phyloP scores from a whole-genome alignment of 1,140 invertebrate genomes.

The Helicoverpa armigera region DNA sequence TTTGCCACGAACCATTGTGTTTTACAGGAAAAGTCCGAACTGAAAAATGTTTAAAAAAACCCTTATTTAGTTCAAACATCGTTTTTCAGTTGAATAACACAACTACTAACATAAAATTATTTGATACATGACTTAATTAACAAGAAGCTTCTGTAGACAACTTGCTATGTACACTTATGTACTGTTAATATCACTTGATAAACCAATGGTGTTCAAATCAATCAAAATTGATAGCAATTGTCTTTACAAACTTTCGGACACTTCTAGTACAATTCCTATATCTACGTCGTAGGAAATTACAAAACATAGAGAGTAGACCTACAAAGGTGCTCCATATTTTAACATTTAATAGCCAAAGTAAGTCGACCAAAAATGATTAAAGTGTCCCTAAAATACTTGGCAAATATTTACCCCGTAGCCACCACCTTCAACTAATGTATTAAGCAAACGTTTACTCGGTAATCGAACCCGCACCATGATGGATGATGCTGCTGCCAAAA shows the following conservation, averaged over 20 bases:
- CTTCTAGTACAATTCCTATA: not conserved
- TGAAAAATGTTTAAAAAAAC: not conserved
- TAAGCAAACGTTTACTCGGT: constrained; percentile 48
- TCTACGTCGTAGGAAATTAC: not conserved
- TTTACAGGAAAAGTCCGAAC: not conserved
- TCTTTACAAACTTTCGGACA: too few species aligned
- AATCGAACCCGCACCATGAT: constrained; percentile 14
- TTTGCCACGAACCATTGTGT: constrained; percentile 74
- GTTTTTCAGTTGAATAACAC: too few species aligned
- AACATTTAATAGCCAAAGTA: not conserved
- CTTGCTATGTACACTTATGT: too few species aligned
- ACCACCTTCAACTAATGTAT: constrained; percentile 40
- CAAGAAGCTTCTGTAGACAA: too few species aligned
- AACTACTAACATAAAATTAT: too few species aligned
- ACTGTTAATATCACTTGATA: too few species aligned
- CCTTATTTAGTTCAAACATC: too few species aligned
- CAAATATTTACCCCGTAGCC: constrained; percentile 34
- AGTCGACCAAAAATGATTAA: constrained; percentile 34
- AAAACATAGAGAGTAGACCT: not conserved
- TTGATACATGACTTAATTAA: too few species aligned
- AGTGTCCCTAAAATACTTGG: constrained; percentile 29
- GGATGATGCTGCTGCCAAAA: constrained; percentile 15
- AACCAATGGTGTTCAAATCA: too few species aligned
- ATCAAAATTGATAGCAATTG: too few species aligned
- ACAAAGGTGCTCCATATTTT: not conserved